Evolutionary conservation across 2,113 vertebrate species (phyloP).

Genomic region (Fulica atra): DNA sequence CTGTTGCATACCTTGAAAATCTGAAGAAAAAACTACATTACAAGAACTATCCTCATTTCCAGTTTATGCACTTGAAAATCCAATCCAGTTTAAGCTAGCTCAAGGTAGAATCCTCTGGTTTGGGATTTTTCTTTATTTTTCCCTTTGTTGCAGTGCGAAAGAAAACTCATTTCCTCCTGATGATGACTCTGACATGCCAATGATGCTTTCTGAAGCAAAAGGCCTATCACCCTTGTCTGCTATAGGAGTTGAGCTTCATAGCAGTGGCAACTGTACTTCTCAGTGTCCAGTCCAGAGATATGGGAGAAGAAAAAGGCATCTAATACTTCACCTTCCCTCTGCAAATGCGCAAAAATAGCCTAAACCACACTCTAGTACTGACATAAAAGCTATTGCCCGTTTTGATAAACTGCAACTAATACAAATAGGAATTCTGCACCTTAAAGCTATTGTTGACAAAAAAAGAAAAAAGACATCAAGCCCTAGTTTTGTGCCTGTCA

Average conservation of each 20-base stretch:
- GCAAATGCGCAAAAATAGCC: not conserved
- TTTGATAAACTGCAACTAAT: not conserved
- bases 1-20: not conserved
- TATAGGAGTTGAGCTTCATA: not conserved
- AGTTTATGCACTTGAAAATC: not conserved
- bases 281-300: not conserved
- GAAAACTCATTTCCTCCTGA: not conserved
- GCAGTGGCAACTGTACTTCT: not conserved
- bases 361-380: not conserved
- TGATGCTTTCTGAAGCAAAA: not conserved
- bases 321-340: not conserved
- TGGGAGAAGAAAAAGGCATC: not conserved
- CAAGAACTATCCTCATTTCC: not conserved
- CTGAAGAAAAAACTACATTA: not conserved
- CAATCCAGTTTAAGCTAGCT: not conserved
- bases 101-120: not conserved
- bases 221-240: not conserved
- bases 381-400: not conserved
- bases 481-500: not conserved
- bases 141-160: not conserved
- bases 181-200: not conserved
- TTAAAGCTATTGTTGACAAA: not conserved
- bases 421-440: not conserved
- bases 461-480: not conserved
- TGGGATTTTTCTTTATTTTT: not conserved